These are phyloP conservation scores for Wiebesia pumilae DNA, from an alignment of 1,140 invertebrate species.

Conservation along the genomic window DNA sequence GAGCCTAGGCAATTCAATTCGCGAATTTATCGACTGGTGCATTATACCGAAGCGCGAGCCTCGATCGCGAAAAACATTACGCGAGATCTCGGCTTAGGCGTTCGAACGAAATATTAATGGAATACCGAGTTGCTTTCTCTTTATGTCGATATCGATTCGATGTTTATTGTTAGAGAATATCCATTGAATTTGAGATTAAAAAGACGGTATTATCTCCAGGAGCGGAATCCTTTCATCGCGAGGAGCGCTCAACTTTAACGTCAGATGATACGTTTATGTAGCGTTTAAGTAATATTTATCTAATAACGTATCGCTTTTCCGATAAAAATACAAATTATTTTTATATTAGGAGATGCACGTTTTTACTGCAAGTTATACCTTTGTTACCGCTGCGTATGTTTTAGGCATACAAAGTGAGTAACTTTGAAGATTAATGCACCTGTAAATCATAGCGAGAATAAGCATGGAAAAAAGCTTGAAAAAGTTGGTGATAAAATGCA, in stretches of 20 bases:
- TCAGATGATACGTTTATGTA: background rate
- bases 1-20: constrained; percentile 54
- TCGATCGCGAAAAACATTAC: constrained; percentile 22
- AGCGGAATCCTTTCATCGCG: background rate
- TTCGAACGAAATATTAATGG: constrained; percentile 16
- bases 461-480: too few relatives aligned
- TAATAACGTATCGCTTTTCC: too few relatives aligned
- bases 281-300: background rate
- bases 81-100: background rate
- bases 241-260: background rate
- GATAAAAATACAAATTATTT: background rate
- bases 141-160: background rate
- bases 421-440: background rate
- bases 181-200: background rate
- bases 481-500: too few relatives aligned
- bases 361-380: too few relatives aligned
- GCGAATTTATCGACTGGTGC: constrained; percentile 60
- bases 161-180: background rate
- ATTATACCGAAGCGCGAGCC: constrained; percentile 27
- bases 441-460: background rate
- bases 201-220: background rate
- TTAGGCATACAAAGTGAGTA: background rate
- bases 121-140: background rate
- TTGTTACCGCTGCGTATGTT: background rate
- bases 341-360: too few relatives aligned